Evolutionary conservation across 2,888 invertebrate species (phyloP).

Genomic region (Fabriciana adippe): DNA sequence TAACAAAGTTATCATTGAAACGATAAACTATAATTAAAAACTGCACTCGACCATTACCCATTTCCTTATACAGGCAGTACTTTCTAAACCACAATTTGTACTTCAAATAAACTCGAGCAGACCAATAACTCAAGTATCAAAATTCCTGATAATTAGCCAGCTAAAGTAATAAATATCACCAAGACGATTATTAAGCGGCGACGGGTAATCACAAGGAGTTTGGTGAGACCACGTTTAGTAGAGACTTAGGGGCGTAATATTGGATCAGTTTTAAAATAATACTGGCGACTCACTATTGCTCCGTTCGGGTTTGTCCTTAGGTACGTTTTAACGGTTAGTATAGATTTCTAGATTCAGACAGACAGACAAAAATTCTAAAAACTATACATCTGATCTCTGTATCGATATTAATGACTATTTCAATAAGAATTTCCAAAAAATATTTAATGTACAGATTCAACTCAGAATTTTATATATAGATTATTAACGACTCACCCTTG

Average conservation of each 20-base stretch:
- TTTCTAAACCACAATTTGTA: slow-evolving; percentile 36
- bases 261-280: not conserved
- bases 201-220: slow-evolving; percentile 70
- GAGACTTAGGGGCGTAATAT: slow-evolving; percentile 45
- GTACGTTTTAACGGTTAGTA: too few species aligned
- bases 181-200: slow-evolving; percentile 74
- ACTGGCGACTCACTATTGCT: too few species aligned
- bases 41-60: not conserved
- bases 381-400: too few species aligned
- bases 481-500: too few species aligned
- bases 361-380: too few species aligned
- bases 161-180: slow-evolving; percentile 73
- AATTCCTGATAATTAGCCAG: slow-evolving; percentile 78
- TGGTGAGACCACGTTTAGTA: slow-evolving; percentile 54
- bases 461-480: too few species aligned
- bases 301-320: too few species aligned
- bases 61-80: slow-evolving; percentile 13
- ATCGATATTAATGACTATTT: too few species aligned
- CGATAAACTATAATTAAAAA: slow-evolving; percentile 9
- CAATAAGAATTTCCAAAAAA: too few species aligned
- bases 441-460: too few species aligned
- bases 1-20: slow-evolving; percentile 10
- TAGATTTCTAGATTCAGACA: too few species aligned
- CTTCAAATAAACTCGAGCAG: slow-evolving; percentile 42
- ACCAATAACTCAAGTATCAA: slow-evolving; percentile 79